phyloP scores from a whole-genome alignment of 2,888 invertebrate species.

The Cataglyphis livida region DNA sequence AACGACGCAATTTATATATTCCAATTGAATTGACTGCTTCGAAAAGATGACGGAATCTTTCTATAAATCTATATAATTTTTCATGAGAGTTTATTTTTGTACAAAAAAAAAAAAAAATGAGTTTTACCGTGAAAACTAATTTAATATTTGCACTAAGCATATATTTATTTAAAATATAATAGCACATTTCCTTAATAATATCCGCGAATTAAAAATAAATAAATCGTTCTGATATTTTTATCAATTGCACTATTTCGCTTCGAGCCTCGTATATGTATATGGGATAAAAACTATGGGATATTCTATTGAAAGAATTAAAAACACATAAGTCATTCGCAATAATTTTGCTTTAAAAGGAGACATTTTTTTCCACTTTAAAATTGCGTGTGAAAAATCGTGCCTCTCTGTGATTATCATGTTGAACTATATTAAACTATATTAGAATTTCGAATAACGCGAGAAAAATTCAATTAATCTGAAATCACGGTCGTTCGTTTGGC shows the following conservation, averaged over 20 bases:
- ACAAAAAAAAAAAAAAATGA: neutral
- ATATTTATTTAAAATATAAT: slow-evolving; percentile 4
- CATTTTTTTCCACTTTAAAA: neutral
- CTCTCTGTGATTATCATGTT: slow-evolving; percentile 8
- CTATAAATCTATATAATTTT: neutral
- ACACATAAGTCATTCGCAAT: neutral
- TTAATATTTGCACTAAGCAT: slow-evolving; percentile 12
- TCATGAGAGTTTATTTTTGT: neutral
- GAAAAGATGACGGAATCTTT: neutral
- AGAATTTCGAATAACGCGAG: slow-evolving; percentile 36
- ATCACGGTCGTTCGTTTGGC: slow-evolving; percentile 46
- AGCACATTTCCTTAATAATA: slow-evolving; percentile 26
- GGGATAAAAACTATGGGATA: slow-evolving; percentile 7
- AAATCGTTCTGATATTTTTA: slow-evolving; percentile 45
- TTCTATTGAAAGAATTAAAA: neutral
- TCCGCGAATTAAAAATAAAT: slow-evolving; percentile 13
- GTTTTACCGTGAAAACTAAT: neutral
- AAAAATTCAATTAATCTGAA: slow-evolving; percentile 40
- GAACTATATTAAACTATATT: slow-evolving; percentile 7
- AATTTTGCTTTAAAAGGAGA: neutral
- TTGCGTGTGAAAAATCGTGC: neutral
- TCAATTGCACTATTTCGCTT: slow-evolving; percentile 23
- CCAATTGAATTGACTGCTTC: neutral
- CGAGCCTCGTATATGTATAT: slow-evolving; percentile 7
- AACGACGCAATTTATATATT: slow-evolving; percentile 43